phyloP scores from a whole-genome alignment of 2,113 vertebrate species.

The Chelonoidis abingdonii region DNA sequence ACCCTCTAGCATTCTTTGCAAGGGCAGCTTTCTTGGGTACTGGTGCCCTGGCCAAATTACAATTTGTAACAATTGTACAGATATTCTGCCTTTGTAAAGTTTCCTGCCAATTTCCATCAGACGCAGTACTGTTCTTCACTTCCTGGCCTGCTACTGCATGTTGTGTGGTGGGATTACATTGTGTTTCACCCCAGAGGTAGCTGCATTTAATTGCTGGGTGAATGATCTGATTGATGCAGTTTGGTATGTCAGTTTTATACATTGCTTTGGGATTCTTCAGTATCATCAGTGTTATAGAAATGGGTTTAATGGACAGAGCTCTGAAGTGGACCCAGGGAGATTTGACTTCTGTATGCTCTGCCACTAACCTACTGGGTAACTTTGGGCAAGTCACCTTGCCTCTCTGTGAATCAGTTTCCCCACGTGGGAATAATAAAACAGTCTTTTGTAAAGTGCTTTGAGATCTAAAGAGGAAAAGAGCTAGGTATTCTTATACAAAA shows the following conservation, averaged over 20 bases:
- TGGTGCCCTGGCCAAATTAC: background rate
- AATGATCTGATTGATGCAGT: background rate
- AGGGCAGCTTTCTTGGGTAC: background rate
- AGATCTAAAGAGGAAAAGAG: too few relatives aligned
- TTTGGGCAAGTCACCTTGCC: too few relatives aligned
- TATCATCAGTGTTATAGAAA: background rate
- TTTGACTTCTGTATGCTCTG: too few relatives aligned
- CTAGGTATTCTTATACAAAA: too few relatives aligned
- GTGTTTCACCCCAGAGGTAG: background rate
- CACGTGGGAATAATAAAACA: too few relatives aligned
- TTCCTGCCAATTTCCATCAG: background rate
- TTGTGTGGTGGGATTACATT: background rate
- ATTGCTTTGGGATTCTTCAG: background rate
- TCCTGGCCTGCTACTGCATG: background rate
- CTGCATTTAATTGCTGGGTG: background rate
- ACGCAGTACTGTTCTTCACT: background rate
- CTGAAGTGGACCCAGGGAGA: background rate
- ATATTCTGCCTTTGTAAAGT: background rate
- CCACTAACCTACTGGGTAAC: too few relatives aligned
- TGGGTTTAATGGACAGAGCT: background rate
- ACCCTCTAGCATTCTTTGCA: background rate
- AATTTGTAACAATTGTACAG: rapidly evolving
- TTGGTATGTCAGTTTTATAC: background rate
- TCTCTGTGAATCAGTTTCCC: too few relatives aligned
- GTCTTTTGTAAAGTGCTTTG: too few relatives aligned